Conservation (phyloP, 2,888 invertebrate species). For the Meiosimyza decipiens region DNA sequence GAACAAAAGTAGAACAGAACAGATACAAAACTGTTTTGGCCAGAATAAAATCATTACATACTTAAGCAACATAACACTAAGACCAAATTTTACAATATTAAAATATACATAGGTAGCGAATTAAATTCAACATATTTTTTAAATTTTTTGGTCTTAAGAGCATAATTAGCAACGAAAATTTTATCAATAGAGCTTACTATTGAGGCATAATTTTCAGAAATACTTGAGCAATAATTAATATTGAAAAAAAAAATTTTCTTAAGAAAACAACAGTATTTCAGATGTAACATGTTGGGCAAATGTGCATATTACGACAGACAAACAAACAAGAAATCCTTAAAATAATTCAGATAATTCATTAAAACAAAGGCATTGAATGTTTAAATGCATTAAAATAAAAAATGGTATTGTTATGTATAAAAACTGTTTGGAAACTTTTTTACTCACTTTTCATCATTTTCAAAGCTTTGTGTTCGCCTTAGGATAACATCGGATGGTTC, state of each 20-base stretch:
- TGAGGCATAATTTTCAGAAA: too few species aligned
- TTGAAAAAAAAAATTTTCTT: background rate
- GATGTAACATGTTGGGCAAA: background rate
- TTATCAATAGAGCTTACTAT: too few species aligned
- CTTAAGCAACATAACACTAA: too few species aligned
- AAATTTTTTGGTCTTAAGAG: too few species aligned
- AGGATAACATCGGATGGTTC: constrained; percentile 77
- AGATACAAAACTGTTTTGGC: too few species aligned
- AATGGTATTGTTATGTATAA: background rate
- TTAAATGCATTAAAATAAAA: background rate
- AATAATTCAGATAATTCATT: background rate
- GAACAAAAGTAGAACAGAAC: too few species aligned
- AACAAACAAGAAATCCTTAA: constrained; percentile 17
- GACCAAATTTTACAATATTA: too few species aligned
- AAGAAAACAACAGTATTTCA: background rate
- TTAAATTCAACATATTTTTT: too few species aligned
- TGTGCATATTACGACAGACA: background rate
- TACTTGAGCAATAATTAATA: background rate
- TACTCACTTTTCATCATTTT: constrained; percentile 89
- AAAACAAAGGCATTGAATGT: background rate
- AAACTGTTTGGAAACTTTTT: background rate
- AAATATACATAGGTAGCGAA: too few species aligned
- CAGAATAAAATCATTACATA: too few species aligned
- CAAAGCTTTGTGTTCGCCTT: constrained; percentile 87
- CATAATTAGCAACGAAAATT: too few species aligned